Conservation (phyloP, 1,140 invertebrate species). For the Pomacea maculata region DNA sequence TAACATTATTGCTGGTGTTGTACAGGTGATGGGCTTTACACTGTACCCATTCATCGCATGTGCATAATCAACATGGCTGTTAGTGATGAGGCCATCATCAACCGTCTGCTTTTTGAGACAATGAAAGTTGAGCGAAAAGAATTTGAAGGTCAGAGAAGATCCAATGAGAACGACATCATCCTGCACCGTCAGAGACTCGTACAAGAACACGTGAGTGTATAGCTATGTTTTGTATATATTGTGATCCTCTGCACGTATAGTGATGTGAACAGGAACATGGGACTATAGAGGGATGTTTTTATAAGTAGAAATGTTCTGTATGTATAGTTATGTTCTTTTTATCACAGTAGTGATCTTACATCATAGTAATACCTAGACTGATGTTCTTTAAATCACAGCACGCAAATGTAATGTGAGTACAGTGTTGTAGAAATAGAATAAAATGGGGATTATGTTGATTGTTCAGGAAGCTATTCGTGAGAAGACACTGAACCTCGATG, state of each 20-base stretch:
- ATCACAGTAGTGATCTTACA: no score
- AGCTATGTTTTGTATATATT: no score
- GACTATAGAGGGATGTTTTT: no score
- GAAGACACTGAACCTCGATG: conserved; percentile 58
- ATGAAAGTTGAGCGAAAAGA: conserved; percentile 62
- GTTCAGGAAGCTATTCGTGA: conserved; percentile 57
- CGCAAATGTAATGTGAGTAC: not conserved
- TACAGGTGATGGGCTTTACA: conserved; percentile 55
- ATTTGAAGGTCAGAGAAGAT: conserved; percentile 61
- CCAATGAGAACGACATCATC: conserved; percentile 62
- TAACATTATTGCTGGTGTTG: conserved; percentile 1
- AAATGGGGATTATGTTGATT: conserved; percentile 10
- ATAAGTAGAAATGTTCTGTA: no score
- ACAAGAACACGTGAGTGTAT: conserved; percentile 56
- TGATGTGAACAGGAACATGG: no score
- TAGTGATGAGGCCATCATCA: conserved; percentile 60
- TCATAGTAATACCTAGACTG: no score
- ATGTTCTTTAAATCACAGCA: no score
- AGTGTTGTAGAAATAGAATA: not conserved
- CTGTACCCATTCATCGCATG: conserved; percentile 54
- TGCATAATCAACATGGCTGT: conserved; percentile 61
- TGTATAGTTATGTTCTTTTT: no score
- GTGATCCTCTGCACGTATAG: no score
- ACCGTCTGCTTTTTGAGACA: conserved; percentile 55
- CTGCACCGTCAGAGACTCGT: conserved; percentile 55